Conservation (phyloP, 2,888 invertebrate species). For the Caenorhabditis angaria region DNA sequence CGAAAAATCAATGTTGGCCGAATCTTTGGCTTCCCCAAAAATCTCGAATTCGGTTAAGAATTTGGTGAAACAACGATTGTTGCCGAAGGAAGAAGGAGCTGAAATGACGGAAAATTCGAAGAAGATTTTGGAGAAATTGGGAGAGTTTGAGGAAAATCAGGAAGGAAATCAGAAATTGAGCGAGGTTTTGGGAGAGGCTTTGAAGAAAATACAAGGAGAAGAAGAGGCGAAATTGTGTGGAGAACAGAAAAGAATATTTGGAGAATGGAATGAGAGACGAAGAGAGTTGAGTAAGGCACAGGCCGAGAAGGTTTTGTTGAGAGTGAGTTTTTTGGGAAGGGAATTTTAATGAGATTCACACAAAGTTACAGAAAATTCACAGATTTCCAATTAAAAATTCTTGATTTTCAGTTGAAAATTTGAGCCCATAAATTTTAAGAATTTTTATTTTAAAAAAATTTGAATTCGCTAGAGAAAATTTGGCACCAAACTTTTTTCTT, state of each 20-base stretch:
- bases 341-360: not conserved
- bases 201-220: conserved; percentile 21
- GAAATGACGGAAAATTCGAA: conserved; percentile 20
- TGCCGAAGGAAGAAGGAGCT: conserved; percentile 35
- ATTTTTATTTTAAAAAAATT: not conserved
- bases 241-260: conserved; percentile 46
- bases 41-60: conserved; percentile 20
- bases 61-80: conserved; percentile 23
- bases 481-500: too few relatives aligned
- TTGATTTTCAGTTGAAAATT: not conserved
- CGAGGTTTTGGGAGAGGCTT: conserved; percentile 19
- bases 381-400: not conserved
- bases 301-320: conserved; percentile 62
- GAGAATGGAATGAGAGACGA: conserved; percentile 55
- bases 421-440: not conserved
- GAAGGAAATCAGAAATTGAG: conserved; percentile 21
- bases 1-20: conserved; percentile 21
- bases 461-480: too few relatives aligned
- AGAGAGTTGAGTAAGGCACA: conserved; percentile 53
- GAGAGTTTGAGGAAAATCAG: conserved; percentile 12
- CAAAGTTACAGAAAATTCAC: not conserved
- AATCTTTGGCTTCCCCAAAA: conserved; percentile 9
- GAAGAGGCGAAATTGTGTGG: conserved; percentile 42
- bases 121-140: conserved; percentile 31
- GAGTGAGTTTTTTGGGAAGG: conserved; percentile 20